Base-by-base conservation (phyloP, 2,797 vertebrate genomes). In the Argyrosomus regius region DNA sequence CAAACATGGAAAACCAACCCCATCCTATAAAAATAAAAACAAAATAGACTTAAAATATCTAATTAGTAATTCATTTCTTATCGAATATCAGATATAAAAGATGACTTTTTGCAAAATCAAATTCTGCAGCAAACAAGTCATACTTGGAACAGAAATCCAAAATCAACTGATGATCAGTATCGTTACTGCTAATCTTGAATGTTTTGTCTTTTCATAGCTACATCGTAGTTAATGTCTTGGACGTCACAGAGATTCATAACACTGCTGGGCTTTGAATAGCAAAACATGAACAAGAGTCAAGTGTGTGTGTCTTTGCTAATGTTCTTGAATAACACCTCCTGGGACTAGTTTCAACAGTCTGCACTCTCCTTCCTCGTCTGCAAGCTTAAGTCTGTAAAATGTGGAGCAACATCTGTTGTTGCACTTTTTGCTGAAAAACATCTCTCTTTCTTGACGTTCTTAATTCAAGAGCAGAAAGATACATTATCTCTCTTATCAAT, bases 251-350 rank as follows among this genome's bases (percentile, higher is more conserved):
- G 82, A 91, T 90, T 89, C 85, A 89, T 89, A 84, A 88, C 80
- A 83, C 87, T 90, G 45, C 60, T 76, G 82, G 87, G 82, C 75
- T 88, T 89, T 88, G 77, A 88, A 89, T 72, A 89, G 56, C 84
- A 88, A 88, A 92, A 92, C 84, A 88, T 45, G 85, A 87, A 85
- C 88, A 89, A 88, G 79, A 93, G 88, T 91, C 79, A 87, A 92
- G 90, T 90, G 88, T 88, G 85, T 89, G 84, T 86, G 77, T 86
- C 80, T 90, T 82, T 84, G 82, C 84, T 93, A 88, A 91, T 87
- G 80, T 79, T 91, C 81, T 91, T 86, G 77, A 90, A 88, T 84
- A 86, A 84, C 82, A 78, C 78, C 91, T 89, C 85, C 66, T 17
- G 88, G 90, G 92, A 87, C 56, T 26, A 59, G 82, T 87, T 91